phyloP scores from a whole-genome alignment of 2,797 vertebrate species.

The Enteromius argenteus region DNA sequence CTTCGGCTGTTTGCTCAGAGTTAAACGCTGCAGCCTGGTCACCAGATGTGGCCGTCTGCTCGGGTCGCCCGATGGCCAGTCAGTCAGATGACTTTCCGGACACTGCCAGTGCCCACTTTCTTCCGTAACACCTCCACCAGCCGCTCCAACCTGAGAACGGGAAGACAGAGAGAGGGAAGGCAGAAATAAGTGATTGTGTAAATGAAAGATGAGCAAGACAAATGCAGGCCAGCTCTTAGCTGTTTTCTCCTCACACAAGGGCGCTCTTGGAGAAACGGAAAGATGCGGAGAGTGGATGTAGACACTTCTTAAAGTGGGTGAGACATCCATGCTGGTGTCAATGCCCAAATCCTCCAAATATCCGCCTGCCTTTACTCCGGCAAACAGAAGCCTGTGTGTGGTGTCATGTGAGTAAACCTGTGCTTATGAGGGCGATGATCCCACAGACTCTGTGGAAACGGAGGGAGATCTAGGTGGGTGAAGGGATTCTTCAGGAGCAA shows the following conservation, averaged over 20 bases:
- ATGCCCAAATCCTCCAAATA: conserved; percentile 54
- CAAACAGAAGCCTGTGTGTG: conserved; percentile 45
- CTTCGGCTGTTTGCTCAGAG: conserved; percentile 87
- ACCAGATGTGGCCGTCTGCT: conserved; percentile 86
- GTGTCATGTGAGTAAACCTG: conserved; percentile 44
- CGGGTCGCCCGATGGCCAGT: conserved; percentile 49
- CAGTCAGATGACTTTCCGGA: conserved; percentile 90
- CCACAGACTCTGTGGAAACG: conserved; percentile 36
- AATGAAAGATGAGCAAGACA: conserved; percentile 53
- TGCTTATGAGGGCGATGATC: conserved; percentile 29
- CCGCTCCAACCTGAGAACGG: conserved; percentile 87
- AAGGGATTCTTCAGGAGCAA: conserved; percentile 37
- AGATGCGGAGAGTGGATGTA: conserved; percentile 22
- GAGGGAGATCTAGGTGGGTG: conserved; percentile 24
- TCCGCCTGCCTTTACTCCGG: conserved; percentile 30
- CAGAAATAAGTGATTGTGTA: conserved; percentile 69
- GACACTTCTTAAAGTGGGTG: conserved; percentile 44
- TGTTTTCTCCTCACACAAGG: conserved; percentile 40
- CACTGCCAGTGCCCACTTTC: conserved; percentile 91
- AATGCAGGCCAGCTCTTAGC: conserved; percentile 19
- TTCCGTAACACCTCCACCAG: conserved; percentile 96
- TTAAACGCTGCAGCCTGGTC: conserved; percentile 89
- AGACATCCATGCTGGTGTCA: conserved; percentile 48
- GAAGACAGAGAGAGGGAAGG: conserved; percentile 66
- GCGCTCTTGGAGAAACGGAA: conserved; percentile 15